Evolutionary conservation across 1,140 invertebrate species (phyloP).

Genomic region (Pogonomyrmex californicus): DNA sequence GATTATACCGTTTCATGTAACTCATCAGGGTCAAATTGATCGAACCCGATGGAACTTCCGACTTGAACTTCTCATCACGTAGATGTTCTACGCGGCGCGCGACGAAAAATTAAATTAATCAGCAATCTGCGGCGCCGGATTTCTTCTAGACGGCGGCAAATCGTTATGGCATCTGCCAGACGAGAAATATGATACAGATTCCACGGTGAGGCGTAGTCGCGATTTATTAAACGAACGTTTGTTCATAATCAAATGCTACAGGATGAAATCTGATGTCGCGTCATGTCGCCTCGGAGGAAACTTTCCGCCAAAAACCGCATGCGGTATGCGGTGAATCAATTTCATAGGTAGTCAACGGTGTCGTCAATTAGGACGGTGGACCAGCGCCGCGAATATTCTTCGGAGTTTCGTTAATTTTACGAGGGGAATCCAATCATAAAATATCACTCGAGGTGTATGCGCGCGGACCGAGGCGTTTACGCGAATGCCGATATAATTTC

Average conservation of each 20-base stretch:
- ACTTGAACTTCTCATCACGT: conserved; percentile 26
- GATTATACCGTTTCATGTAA: neutral
- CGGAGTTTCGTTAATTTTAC: conserved; percentile 74
- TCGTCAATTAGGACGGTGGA: conserved; percentile 67
- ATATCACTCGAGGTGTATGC: conserved; percentile 40
- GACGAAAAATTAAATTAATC: conserved; percentile 37
- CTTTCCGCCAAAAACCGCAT: conserved; percentile 36
- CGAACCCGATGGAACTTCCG: neutral
- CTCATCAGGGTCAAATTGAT: conserved; percentile 14
- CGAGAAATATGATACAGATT: neutral
- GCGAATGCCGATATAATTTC: conserved; percentile 64
- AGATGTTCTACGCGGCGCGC: neutral
- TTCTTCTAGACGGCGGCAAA: neutral
- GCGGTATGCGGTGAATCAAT: conserved; percentile 70
- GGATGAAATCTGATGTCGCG: neutral
- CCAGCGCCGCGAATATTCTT: conserved; percentile 61
- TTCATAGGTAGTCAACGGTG: conserved; percentile 68
- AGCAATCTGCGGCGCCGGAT: conserved; percentile 1
- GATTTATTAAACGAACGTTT: conserved; percentile 25
- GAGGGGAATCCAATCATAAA: conserved; percentile 69
- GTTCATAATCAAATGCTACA: neutral
- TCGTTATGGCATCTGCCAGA: neutral
- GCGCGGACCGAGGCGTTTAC: conserved; percentile 36
- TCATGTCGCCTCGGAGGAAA: neutral
- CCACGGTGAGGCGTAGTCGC: neutral